Evolutionary conservation across 1,140 invertebrate species (phyloP), one percentile per base, ranked within the genome.

Genomic region (Megathymus violae): DNA sequence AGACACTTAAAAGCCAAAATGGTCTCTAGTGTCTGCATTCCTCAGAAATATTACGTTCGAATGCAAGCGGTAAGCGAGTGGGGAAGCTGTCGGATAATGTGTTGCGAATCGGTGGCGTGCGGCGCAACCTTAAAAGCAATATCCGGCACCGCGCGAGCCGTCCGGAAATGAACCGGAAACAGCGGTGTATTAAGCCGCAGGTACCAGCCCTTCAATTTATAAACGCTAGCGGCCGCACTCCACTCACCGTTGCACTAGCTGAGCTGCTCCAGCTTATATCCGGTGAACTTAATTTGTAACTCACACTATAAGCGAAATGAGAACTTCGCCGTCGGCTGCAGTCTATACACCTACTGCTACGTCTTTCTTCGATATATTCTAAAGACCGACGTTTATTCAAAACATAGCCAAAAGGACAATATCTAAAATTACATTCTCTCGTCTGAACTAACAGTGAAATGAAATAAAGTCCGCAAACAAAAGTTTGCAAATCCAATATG

Each of bases 141-240:
- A 92, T 92, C 91, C 89, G 91, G 87, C 81, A 77, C 71, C 78
- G 81, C 76, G 84, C 85, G 85, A 81, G 80, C 78, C 80, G 84
- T 67, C 83, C 85, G 91, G 91, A 92, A 92, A 92, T 92, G 91
- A 92, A 92, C 82, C 89, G 89, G 91, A 92, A 91, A 91, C 89
- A 80, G 87, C 85, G 88, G 88, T 88, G 88, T 92, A 92, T 92
- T 92, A 92, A 91, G 89, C 88, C 79, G 84, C 87, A 91, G 88
- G 88, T 91, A 91, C 76, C 76, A 81, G 82, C 85, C 86, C 88
- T 91, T 89, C 86, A 89, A 91, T 91, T 89, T 91, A 91, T 88
- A 89, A 91, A 87, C 84, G 85, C 86, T 80, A 74, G 81, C 79
- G 82, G 84, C 79, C 72, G 73, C 75, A 78, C 78, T 81, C 74